Conservation (phyloP, 2,113 vertebrate genomes). For the Poeciliopsis occidentalis region DNA sequence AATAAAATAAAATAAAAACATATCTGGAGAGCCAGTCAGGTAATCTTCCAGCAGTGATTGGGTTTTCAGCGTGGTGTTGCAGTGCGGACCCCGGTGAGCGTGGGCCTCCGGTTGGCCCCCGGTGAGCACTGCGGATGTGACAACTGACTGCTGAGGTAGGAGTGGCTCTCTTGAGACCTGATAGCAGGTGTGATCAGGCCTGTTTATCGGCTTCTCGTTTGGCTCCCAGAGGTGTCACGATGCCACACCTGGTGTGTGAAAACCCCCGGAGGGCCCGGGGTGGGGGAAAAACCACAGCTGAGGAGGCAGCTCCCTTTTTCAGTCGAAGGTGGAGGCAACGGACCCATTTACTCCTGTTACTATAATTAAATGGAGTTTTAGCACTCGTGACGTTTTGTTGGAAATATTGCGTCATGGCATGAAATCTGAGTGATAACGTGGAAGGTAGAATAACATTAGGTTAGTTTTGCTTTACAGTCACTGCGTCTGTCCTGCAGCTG, state of each 20-base stretch:
- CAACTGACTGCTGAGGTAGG: slow-evolving; percentile 58
- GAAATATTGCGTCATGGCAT: neutral
- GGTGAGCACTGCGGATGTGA: slow-evolving; percentile 37
- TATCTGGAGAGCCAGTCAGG: too few species aligned
- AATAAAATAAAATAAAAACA: too few species aligned
- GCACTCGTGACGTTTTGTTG: neutral
- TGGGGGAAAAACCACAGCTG: slow-evolving; percentile 33
- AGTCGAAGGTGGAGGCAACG: slow-evolving; percentile 47
- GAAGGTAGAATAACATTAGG: too few species aligned
- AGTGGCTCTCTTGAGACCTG: slow-evolving; percentile 60
- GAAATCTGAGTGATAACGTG: neutral
- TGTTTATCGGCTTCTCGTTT: slow-evolving; percentile 68
- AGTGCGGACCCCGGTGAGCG: slow-evolving; percentile 8
- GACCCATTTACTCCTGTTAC: slow-evolving; percentile 19
- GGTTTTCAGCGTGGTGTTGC: slow-evolving; percentile 9
- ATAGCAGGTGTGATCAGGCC: slow-evolving; percentile 70
- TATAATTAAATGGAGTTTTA: slow-evolving; percentile 6
- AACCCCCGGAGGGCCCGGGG: slow-evolving; percentile 41
- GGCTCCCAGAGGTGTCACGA: slow-evolving; percentile 69
- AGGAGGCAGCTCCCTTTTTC: slow-evolving; percentile 41
- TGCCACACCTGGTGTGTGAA: slow-evolving; percentile 73
- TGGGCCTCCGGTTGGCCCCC: slow-evolving; percentile 18
- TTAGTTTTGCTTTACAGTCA: neutral
- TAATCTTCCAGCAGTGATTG: neutral
- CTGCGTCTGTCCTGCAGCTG: too few species aligned